A percentile compares a stretch with the other conserved stretches of the same genome.
Conservation (phyloP, 2,113 vertebrate genomes). For the Sula dactylatra region DNA sequence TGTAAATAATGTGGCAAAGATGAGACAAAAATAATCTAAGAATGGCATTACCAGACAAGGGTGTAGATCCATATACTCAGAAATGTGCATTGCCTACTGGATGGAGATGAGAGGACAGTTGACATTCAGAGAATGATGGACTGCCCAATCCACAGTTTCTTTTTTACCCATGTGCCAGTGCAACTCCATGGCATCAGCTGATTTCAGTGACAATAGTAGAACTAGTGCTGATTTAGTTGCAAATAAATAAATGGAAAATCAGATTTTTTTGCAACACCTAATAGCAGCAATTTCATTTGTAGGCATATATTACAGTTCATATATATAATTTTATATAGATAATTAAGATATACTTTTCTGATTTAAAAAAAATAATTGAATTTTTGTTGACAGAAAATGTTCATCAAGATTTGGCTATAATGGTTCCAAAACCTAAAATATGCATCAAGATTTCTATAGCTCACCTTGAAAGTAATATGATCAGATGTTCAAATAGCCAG, state of each 20-base stretch:
- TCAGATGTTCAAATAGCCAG: background rate
- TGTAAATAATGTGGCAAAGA: background rate
- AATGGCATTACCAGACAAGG: background rate
- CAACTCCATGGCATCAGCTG: background rate
- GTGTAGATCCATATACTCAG: background rate
- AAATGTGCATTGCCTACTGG: background rate
- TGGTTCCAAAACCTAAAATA: background rate
- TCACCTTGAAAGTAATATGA: background rate
- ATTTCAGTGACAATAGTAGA: background rate
- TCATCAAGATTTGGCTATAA: background rate
- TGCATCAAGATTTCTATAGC: background rate
- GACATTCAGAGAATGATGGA: background rate
- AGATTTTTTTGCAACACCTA: background rate
- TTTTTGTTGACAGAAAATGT: background rate
- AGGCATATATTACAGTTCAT: background rate
- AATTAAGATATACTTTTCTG: background rate
- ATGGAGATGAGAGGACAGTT: background rate
- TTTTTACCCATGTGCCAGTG: background rate
- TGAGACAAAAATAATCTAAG: background rate
- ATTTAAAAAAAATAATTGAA: background rate
- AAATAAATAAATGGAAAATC: background rate
- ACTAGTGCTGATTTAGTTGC: background rate
- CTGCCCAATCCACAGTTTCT: background rate
- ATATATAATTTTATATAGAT: background rate
- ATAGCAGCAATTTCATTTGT: background rate